phyloP scores from a whole-genome alignment of 2,888 invertebrate species.

The Anticlea derivata region DNA sequence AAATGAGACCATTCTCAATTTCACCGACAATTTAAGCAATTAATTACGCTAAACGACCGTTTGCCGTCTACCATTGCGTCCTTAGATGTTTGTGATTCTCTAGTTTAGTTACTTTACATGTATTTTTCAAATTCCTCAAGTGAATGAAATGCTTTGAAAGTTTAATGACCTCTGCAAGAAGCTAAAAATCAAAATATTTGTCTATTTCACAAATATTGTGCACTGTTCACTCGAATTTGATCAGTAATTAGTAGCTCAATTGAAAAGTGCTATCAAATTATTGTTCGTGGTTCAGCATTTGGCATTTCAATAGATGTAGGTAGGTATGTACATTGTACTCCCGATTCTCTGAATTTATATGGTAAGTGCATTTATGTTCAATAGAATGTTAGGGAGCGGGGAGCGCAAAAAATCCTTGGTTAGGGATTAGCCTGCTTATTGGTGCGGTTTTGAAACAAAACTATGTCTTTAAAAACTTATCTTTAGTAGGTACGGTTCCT shows the following conservation, averaged over 20 bases:
- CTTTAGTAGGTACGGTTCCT: too few relatives aligned
- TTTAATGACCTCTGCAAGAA: neutral
- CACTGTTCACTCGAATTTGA: too few relatives aligned
- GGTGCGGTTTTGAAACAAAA: neutral
- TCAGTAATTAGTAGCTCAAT: neutral
- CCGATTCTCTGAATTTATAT: too few relatives aligned
- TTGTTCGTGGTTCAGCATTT: too few relatives aligned
- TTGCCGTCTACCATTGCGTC: slow-evolving; percentile 21
- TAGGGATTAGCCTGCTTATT: neutral
- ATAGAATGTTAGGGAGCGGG: slow-evolving; percentile 2
- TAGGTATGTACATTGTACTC: too few relatives aligned
- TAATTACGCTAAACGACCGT: slow-evolving; percentile 21
- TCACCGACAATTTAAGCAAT: slow-evolving; percentile 21
- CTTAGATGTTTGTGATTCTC: slow-evolving; percentile 14
- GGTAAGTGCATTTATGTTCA: too few relatives aligned
- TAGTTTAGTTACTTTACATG: neutral
- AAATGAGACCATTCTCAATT: slow-evolving; percentile 20
- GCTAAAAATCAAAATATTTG: too few relatives aligned
- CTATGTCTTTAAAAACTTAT: neutral
- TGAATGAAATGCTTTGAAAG: slow-evolving; percentile 2
- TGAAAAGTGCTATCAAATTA: too few relatives aligned
- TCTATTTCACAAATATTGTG: too few relatives aligned
- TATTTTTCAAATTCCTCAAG: neutral
- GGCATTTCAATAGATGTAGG: too few relatives aligned
- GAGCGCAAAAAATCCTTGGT: slow-evolving; percentile 9